A percentile compares a stretch with the other conserved stretches of the same genome.
Conservation (phyloP, 2,888 invertebrate genomes). For the Furcula furcula region DNA sequence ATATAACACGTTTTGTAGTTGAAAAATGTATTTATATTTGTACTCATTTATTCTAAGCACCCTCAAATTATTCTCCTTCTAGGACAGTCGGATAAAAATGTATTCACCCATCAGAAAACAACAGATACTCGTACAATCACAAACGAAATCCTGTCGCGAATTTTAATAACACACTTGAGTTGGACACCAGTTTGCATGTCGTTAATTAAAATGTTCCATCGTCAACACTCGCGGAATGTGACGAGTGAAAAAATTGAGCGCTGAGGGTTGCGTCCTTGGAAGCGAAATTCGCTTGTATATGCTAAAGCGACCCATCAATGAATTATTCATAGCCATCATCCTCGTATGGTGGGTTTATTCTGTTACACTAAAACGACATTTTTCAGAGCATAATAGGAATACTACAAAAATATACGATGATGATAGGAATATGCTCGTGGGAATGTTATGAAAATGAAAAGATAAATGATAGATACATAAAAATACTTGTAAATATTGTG, state of each 20-base stretch:
- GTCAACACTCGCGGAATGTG: constrained; percentile 23
- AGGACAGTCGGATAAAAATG: no score
- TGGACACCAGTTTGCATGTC: constrained; percentile 26
- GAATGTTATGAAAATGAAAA: no score
- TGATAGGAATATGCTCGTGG: no score
- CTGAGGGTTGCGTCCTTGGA: constrained; percentile 44
- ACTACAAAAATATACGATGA: no score
- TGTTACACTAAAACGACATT: constrained; percentile 16
- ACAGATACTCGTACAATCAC: no score
- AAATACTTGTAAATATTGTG: no score
- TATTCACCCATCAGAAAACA: no score
- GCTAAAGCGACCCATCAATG: constrained; percentile 44
- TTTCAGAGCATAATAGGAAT: not conserved
- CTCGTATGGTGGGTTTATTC: constrained; percentile 32
- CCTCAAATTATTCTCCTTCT: no score
- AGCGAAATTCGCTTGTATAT: constrained; percentile 42
- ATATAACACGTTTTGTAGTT: no score
- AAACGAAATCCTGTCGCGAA: constrained; percentile 18
- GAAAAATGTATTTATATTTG: no score
- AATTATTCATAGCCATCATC: constrained; percentile 49
- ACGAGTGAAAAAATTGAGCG: constrained; percentile 25
- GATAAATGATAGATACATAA: no score
- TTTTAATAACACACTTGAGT: constrained; percentile 18
- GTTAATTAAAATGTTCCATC: constrained; percentile 30
- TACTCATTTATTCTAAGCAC: no score